Evolutionary conservation across 2,113 vertebrate genomes (phyloP), one percentile per base, ranked within the genome.

Genomic region (Pelobates fuscus): DNA sequence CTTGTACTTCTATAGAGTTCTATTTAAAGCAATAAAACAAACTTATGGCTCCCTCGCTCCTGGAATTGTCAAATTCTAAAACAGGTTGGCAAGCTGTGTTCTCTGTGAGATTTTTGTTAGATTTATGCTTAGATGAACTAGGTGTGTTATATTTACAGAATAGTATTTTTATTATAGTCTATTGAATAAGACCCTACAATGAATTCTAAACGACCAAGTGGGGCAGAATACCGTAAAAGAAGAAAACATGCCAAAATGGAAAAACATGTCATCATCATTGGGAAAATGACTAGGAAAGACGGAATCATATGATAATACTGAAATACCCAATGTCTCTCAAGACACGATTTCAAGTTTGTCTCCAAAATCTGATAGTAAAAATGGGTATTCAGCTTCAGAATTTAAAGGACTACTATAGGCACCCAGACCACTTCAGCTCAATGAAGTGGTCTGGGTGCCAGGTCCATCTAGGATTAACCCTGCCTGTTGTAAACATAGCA

Each of bases 211-310:
- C 49, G 1, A 54, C 49, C 49, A 10, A 54, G 49, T 54, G 49
- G 49, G 49, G 49, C 49, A 54, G 49, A 20, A 54, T 18, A 54
- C 2, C 1, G 37, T 41, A 2, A 49, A 49, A 49, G 44, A 49
- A 49, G 15, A 49, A 49, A 49, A 49, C 3, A 49, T 49, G 17
- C 44, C 44, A 49, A 49, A 49, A 49, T 49, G 17, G 44, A 49
- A 49, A 49, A 57, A 57, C 21, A 57, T 57, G 54, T 57, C 23
- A 2, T 57, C 54, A 57, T 57, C 54, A 23, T 23, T 57, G 21
- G 54, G 54, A 57, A 57, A 23, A 57, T 57, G 54, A 20, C 54
- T 57, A 3, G 54, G 20, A 57, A 57, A 57, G 23, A 57, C 54
- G 5, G 20, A 18, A 57, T 57, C 54, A 57, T 23, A 20, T 20